Evolutionary conservation across 1,140 invertebrate genomes (phyloP), one percentile per base, ranked within the genome.

Genomic region (Bombus waltoni): DNA sequence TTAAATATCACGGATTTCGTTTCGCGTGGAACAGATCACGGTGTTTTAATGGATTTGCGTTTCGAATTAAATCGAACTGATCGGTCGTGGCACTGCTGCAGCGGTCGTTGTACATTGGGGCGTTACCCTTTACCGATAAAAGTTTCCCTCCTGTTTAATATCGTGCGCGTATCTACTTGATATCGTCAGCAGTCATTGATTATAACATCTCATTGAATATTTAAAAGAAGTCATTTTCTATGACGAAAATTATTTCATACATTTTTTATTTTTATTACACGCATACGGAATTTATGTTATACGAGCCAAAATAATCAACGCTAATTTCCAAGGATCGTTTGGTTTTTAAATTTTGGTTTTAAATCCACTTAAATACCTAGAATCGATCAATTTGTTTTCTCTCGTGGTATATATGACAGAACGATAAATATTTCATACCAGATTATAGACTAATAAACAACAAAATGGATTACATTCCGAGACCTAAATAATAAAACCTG

Each of bases 121-220:
- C 71, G 71, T 82, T 65, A 82, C 40, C 71, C 53, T 40, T n/a
- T 35, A 38, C 40, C 71, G 47, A 74, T 65, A 47, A 59, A 65
- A 40, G 22, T n/a, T 59, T 42, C 47, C 18, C 70, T 70, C 9
- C 75, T 77, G 28, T 28, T 62, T 53, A 40, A 77, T n/a, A 77
- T n/a, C 9, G 18, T 38, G 2, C 5, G 11, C 8, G 0, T 22
- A 53, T 53, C 47, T 22, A 53, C 47, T 22, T 53, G 22, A 53
- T 53, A 53, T 53, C 5, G 47, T 22, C 47, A 38, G 35, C 22
- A 35, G 22, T n/a, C 18, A 66, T 15, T 15, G 15, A 35, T 6
- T 35, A 35, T 18, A 9, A 18, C 1, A 35, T 68, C 32, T 1
- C 15, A 38, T 1, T 68, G 2, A 68, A 35, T 38, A 32, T 10